Base-by-base conservation (phyloP, 2,888 invertebrate species). In the Thymelicus lineola region DNA sequence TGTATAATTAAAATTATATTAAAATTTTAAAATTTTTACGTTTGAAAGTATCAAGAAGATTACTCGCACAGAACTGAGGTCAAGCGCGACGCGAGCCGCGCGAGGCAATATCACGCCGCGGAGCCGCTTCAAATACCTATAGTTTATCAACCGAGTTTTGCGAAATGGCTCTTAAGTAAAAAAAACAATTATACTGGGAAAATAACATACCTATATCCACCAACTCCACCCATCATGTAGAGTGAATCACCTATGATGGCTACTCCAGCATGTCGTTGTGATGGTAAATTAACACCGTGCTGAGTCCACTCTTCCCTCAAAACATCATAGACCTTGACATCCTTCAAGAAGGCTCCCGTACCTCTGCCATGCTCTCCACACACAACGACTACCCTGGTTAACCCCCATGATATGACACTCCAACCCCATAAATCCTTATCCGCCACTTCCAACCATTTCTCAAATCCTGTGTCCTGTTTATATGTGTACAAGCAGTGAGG, bases 351-450 rank as follows among this genome's bases (percentile, higher is more conserved):
- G 1, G 74, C 69, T 0, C 92, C 91, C 1, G 86, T 86, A 0
- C 93, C 93, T 74, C 87, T 79, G 0, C 89, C 90, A 77, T 82
- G 78, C 72, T 93, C 93, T 6, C 93, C 93, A 60, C 92, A 83
- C 4, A 88, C 89, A 35, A 90, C 77, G 0, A 92, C 84, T 20
- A 93, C 72, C 72, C 84, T 90, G 6, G 83, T 85, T 9, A 82
- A 75, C 4, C 90, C 88, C 90, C 91, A 93, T 1, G 83, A 75
- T 0, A 82, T 78, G n/a, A 90, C 75, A 77, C 80, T 89, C 91
- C 91, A 93, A 2, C 93, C 93, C 93, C 93, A 93, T 48, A 91
- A 75, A 68, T 82, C 80, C 45, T 83, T 86, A n/a, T 90, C 87
- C 4, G 84, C 83, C 2, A 92, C 83, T 75, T 91, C 87, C 46